These are phyloP conservation scores for Corella eumyota DNA, from an alignment of 23 tunicate species.

Conservation along the genomic window DNA sequence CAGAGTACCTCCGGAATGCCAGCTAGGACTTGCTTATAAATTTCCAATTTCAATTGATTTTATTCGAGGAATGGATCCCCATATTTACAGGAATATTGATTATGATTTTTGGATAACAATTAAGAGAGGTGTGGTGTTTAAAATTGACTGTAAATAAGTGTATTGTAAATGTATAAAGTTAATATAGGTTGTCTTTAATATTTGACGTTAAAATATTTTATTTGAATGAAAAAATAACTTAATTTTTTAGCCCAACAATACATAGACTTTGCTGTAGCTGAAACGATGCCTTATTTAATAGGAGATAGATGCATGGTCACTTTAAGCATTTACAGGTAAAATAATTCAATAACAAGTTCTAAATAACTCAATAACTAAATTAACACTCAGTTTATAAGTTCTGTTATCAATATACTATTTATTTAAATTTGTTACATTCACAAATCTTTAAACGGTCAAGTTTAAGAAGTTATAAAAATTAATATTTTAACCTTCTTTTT, in stretches of 20 bases:
- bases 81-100: constrained; percentile 40
- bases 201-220: too few species aligned
- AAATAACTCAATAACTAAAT: too few species aligned
- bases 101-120: constrained; percentile 65
- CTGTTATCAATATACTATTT: too few species aligned
- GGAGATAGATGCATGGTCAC: constrained; percentile 44
- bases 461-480: too few species aligned
- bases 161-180: not conserved
- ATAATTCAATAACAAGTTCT: too few species aligned
- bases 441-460: too few species aligned
- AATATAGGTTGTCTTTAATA: too few species aligned
- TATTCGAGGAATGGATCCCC: constrained; percentile 43
- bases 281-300: constrained; percentile 41
- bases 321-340: constrained; percentile 50
- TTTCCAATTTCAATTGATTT: constrained; percentile 44
- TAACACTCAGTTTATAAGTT: too few species aligned
- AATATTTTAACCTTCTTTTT: too few species aligned
- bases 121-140: constrained; percentile 42
- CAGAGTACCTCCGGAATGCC: constrained; percentile 13
- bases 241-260: constrained; percentile 32
- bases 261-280: constrained; percentile 51
- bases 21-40: constrained; percentile 40
- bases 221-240: not conserved
- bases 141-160: not conserved
- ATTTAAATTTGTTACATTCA: too few species aligned